Conservation (phyloP, 2,113 vertebrate genomes). For the Paratilapia polleni region DNA sequence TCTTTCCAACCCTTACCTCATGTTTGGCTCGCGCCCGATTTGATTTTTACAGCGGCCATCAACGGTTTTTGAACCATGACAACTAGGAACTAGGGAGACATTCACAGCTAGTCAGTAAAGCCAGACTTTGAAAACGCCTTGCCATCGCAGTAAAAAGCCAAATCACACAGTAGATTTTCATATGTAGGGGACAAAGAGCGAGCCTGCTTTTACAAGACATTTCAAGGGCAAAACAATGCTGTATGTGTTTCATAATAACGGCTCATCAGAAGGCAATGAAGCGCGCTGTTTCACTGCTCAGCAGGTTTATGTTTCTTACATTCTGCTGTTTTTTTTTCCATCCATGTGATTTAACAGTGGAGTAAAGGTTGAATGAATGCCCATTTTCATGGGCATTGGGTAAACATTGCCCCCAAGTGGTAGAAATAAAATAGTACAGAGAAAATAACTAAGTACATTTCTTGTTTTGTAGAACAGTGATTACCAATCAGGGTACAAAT, state of each 20-base stretch:
- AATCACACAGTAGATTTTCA: slow-evolving; percentile 30
- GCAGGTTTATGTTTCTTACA: slow-evolving; percentile 45
- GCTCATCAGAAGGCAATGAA: slow-evolving; percentile 43
- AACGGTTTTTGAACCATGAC: slow-evolving; percentile 38
- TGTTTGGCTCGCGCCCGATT: slow-evolving; percentile 44
- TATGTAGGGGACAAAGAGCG: slow-evolving; percentile 1
- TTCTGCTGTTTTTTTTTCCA: slow-evolving; percentile 23
- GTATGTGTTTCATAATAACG: slow-evolving; percentile 58
- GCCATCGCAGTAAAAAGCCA: slow-evolving; percentile 22
- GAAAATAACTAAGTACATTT: not conserved
- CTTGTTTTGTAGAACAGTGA: not conserved
- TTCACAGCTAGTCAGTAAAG: slow-evolving; percentile 37
- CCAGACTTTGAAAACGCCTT: slow-evolving; percentile 43
- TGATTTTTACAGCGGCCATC: slow-evolving; percentile 30
- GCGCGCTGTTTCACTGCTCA: slow-evolving; percentile 34
- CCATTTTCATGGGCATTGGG: not conserved
- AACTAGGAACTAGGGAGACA: slow-evolving; percentile 34
- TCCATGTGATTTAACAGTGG: slow-evolving; percentile 34
- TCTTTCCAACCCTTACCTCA: not conserved
- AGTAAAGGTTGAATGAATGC: slow-evolving; percentile 43
- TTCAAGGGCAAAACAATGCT: slow-evolving; percentile 42
- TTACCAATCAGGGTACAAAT: not conserved
- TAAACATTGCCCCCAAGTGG: slow-evolving; percentile 78
- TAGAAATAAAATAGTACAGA: slow-evolving; percentile 7
- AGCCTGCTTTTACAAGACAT: slow-evolving; percentile 18